A percentile compares a stretch with the other conserved stretches of the same genome.
Conservation (phyloP, 2,797 vertebrate genomes). For the Sphenodon punctatus region DNA sequence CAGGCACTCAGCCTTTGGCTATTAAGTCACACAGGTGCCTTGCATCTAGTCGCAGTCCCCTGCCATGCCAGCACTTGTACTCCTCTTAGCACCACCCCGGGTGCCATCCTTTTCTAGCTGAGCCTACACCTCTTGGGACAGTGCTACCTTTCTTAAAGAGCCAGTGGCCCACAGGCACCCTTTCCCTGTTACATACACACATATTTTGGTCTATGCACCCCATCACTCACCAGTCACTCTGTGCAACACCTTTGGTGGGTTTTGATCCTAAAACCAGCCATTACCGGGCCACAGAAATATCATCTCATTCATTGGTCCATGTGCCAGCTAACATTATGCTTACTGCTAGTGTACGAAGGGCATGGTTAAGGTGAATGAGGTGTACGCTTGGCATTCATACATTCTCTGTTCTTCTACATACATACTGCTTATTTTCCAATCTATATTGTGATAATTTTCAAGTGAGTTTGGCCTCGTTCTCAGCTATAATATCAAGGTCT, state of each 20-base stretch:
- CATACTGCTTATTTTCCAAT: conserved; percentile 4
- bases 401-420: background rate
- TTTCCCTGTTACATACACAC: too few species aligned
- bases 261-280: background rate
- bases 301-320: background rate
- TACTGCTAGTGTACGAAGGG: too few species aligned
- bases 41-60: background rate
- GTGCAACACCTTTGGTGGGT: background rate
- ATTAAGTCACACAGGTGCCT: too few species aligned
- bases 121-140: too few species aligned
- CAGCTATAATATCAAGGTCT: conserved; percentile 3
- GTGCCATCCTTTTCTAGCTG: too few species aligned
- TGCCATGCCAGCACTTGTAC: too few species aligned
- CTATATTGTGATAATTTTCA: background rate
- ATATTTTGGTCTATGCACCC: too few species aligned
- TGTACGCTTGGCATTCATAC: background rate
- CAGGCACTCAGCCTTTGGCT: too few species aligned
- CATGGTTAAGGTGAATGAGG: background rate
- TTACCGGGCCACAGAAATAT: background rate
- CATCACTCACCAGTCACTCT: background rate
- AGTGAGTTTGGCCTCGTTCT: background rate
- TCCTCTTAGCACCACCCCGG: too few species aligned
- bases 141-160: too few species aligned
- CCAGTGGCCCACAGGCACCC: too few species aligned
- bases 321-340: background rate